Percentiles rank a stretch among this genome's conserved stretches.
These are phyloP conservation scores for Cataglyphis hispanica DNA, from an alignment of 1,140 invertebrate genomes.

Conservation along the genomic window DNA sequence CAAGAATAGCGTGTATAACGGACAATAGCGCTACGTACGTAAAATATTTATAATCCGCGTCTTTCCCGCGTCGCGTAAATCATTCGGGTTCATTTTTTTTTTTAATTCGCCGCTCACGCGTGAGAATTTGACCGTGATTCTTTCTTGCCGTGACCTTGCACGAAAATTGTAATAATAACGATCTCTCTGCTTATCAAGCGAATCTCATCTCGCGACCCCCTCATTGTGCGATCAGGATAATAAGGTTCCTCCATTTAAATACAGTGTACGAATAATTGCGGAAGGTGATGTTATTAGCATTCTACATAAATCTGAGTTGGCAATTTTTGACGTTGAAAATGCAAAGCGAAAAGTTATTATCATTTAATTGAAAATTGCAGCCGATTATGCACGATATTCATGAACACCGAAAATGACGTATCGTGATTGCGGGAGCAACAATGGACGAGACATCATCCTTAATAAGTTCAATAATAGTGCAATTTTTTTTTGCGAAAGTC, in stretches of 20 bases:
- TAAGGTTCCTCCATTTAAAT: slow-evolving; percentile 30
- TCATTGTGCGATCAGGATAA: slow-evolving; percentile 45
- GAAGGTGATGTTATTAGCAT: slow-evolving; percentile 1
- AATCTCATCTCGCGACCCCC: background rate
- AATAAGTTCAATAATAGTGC: background rate
- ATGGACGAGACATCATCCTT: too few relatives aligned
- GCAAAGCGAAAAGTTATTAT: background rate
- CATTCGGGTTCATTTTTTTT: background rate
- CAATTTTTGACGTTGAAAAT: slow-evolving; percentile 4
- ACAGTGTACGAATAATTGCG: slow-evolving; percentile 30
- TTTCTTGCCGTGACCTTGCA: background rate
- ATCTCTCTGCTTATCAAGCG: background rate
- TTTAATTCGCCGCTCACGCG: background rate
- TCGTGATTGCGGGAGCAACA: background rate
- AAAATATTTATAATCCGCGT: slow-evolving; percentile 48
- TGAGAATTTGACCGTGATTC: slow-evolving; percentile 15
- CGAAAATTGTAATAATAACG: background rate
- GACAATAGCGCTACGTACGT: slow-evolving; percentile 33
- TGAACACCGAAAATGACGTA: background rate
- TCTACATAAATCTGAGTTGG: background rate
- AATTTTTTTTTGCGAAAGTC: background rate
- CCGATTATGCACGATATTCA: background rate
- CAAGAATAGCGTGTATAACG: slow-evolving; percentile 12
- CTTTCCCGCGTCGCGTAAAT: slow-evolving; percentile 9
- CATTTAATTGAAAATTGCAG: background rate